Conservation (phyloP, 2,113 vertebrate genomes). For the Marmota flaviventris region DNA sequence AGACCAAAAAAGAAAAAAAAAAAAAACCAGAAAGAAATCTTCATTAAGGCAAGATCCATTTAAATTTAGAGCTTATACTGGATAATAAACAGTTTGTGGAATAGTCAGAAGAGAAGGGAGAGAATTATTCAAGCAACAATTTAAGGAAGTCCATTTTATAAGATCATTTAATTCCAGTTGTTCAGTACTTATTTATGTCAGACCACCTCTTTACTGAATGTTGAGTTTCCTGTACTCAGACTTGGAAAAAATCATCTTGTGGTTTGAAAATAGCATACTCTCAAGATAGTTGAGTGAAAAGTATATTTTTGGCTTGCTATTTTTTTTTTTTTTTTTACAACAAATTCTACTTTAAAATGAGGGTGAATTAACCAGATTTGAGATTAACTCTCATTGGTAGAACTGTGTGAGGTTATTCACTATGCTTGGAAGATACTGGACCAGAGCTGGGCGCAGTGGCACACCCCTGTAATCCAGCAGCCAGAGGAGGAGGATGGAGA, state of each 20-base stretch:
- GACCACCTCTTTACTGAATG: slow-evolving; percentile 40
- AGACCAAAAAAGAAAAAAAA: not conserved
- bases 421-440: slow-evolving; percentile 23
- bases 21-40: not conserved
- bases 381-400: slow-evolving; percentile 29
- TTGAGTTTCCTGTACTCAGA: slow-evolving; percentile 64
- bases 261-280: slow-evolving; percentile 68
- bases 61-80: not conserved
- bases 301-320: slow-evolving; percentile 51
- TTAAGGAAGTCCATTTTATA: slow-evolving; percentile 41
- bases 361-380: slow-evolving; percentile 61
- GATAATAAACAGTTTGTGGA: not conserved
- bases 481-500: too few species aligned
- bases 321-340: slow-evolving; percentile 58
- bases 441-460: not conserved
- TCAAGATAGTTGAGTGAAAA: slow-evolving; percentile 62
- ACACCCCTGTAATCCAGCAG: too few species aligned
- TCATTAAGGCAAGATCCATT: not conserved
- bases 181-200: slow-evolving; percentile 59
- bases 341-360: slow-evolving; percentile 69
- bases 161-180: slow-evolving; percentile 59
- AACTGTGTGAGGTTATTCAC: slow-evolving; percentile 17
- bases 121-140: not conserved
- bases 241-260: slow-evolving; percentile 60
- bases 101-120: slow-evolving; percentile 15